Conservation (phyloP, 2,113 vertebrate species). For the Stercorarius parasiticus region DNA sequence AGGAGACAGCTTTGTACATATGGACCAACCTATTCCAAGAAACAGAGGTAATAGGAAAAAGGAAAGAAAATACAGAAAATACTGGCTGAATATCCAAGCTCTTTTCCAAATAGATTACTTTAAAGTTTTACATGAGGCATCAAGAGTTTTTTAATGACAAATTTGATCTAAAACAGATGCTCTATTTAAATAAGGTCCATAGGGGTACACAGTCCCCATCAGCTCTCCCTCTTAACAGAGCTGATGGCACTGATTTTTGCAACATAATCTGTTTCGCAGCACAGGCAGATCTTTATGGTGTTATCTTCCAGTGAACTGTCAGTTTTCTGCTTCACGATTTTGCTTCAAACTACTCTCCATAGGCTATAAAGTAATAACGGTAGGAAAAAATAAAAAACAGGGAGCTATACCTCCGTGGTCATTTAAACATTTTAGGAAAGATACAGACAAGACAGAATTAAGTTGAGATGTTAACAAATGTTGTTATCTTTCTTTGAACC, state of each 20-base stretch:
- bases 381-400: not conserved
- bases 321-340: not conserved
- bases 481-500: not conserved
- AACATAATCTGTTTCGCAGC: not conserved
- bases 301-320: not conserved
- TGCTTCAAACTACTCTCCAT: not conserved
- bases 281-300: not conserved
- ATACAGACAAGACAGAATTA: not conserved
- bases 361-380: not conserved
- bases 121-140: not conserved
- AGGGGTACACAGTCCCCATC: not conserved
- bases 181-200: not conserved
- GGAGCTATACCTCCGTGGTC: not conserved
- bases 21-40: not conserved
- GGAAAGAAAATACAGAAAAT: not conserved
- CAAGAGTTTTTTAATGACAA: slow-evolving; percentile 4
- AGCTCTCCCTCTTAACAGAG: not conserved
- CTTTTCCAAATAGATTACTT: not conserved
- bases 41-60: not conserved
- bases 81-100: not conserved
- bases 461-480: slow-evolving; percentile 7
- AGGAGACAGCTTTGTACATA: not conserved
- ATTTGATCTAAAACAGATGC: not conserved
- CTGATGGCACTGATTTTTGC: slow-evolving; percentile 5
- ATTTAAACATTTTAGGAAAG: slow-evolving; percentile 1